Percentiles rank a stretch among this genome's conserved stretches.
Conservation (phyloP, 2,113 vertebrate species). For the Crotophaga sulcirostris region DNA sequence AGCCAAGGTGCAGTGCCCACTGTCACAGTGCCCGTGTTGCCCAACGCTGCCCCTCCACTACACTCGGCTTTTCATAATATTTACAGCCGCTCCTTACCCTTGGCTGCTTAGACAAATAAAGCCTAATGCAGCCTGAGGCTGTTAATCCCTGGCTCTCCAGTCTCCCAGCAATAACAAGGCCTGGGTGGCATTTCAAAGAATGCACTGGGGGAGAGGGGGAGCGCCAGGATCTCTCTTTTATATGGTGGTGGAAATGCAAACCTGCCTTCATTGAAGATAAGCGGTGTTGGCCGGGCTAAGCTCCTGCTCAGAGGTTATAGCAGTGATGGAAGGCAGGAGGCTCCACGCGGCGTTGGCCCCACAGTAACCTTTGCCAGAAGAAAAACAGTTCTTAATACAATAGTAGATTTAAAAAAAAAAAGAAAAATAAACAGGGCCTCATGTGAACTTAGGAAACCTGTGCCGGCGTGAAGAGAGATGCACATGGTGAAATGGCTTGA, state of each 20-base stretch:
- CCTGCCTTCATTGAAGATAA: slow-evolving; percentile 23
- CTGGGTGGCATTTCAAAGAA: slow-evolving; percentile 61
- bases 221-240: not conserved
- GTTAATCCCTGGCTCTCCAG: slow-evolving; percentile 39
- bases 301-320: slow-evolving; percentile 13
- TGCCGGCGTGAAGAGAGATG: not conserved
- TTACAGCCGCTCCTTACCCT: slow-evolving; percentile 19
- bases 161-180: slow-evolving; percentile 51
- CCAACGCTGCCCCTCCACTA: not conserved
- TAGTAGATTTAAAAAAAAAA: not conserved
- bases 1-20: not conserved
- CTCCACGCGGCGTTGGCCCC: not conserved
- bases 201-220: slow-evolving; percentile 1
- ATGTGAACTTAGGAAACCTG: slow-evolving; percentile 25
- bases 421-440: slow-evolving; percentile 50
- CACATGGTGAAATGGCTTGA: not conserved
- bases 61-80: not conserved
- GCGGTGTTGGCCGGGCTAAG: not conserved
- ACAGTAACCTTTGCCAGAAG: slow-evolving; percentile 37
- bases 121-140: slow-evolving; percentile 36
- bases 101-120: slow-evolving; percentile 68
- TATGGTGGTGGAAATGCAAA: not conserved
- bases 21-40: not conserved
- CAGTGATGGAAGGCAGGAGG: slow-evolving; percentile 38
- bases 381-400: slow-evolving; percentile 62